Conservation (phyloP, 1,140 invertebrate genomes). For the Camponotus vicinus region DNA sequence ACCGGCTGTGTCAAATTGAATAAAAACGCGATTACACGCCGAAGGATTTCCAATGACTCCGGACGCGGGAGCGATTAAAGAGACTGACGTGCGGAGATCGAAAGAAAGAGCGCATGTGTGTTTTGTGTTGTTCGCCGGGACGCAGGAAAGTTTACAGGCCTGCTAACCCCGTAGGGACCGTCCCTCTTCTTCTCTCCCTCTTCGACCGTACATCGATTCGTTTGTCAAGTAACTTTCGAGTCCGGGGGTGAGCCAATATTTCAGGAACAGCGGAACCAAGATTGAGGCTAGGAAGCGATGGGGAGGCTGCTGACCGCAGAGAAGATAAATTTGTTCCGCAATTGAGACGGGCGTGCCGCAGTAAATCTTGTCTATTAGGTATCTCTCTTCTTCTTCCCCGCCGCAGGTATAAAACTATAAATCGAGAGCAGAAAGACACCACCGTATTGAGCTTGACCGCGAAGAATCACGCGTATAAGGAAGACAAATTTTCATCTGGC, state of each 20-base stretch:
- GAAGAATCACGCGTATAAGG: constrained; percentile 56
- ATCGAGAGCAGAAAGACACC: constrained; percentile 73
- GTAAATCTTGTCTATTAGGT: constrained; percentile 85
- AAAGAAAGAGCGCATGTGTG: constrained; percentile 52
- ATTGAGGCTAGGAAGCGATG: constrained; percentile 84
- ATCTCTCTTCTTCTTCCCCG: constrained; percentile 76
- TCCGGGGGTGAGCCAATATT: constrained; percentile 83
- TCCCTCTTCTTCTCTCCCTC: constrained; percentile 65
- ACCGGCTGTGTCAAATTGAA: constrained; percentile 38
- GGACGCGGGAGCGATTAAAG: constrained; percentile 42
- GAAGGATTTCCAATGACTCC: constrained; percentile 34
- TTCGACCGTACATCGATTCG: constrained; percentile 72
- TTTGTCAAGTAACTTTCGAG: constrained; percentile 82
- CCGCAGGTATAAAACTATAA: constrained; percentile 82
- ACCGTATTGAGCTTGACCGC: constrained; percentile 66
- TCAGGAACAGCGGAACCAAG: constrained; percentile 82
- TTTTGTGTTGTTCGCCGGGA: constrained; percentile 43
- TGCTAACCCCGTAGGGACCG: constrained; percentile 65
- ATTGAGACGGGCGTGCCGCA: constrained; percentile 84
- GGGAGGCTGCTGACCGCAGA: constrained; percentile 82
- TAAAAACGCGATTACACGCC: constrained; percentile 46
- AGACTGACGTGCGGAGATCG: constrained; percentile 5
- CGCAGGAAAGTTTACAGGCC: constrained; percentile 69
- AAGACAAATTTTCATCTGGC: constrained; percentile 64
- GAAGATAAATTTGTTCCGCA: constrained; percentile 85